Evolutionary conservation across 2,113 vertebrate genomes (phyloP), one percentile per base, ranked within the genome.

Genomic region (Cyrtonyx montezumae): DNA sequence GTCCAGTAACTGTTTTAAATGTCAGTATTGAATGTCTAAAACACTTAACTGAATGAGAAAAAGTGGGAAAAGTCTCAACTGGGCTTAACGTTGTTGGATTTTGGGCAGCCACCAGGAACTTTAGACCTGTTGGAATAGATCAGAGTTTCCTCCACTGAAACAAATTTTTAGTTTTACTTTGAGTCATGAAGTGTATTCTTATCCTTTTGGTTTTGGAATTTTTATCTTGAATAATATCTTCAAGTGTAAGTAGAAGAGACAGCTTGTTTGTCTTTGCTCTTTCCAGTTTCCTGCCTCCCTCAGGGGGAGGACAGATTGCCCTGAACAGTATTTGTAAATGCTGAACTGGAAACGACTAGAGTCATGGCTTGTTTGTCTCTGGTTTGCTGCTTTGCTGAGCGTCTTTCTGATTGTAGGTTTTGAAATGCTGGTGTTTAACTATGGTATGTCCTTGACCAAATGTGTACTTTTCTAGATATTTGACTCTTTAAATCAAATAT

Each of bases 381-480:
- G 78, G 25, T 74, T 79, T 74, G 61, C 46, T 71, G 76, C 90
- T 93, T 76, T 85, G 73, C 6, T 75, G 81, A 86, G 66, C 79
- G 83, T 43, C 83, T 91, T 91, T 16, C 77, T 90, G 69, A 63
- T 43, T 17, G 4, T 4, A 36, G n/a, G 13, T 55, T 90, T 87
- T 71, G 36, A 40, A 86, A 70, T 51, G 17, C 61, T 83, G 62
- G 30, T 21, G 11, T 61, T 43, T 77, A 42, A 30, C 65, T 77
- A 4, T 22, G 36, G 25, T 11, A 58, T 63, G 36, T 22, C 43
- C 40, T 70, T 83, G 61, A 62, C 90, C 49, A 71, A 87, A 82
- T 58, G 74, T 82, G 83, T 90, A 69, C 88, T 94, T 93, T 90
- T 78, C 70, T 78, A 91, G 79, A 69, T 15, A 6, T 92, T 96